Evolutionary conservation across 2,888 invertebrate genomes (phyloP).

Genomic region (Cenopis cana): DNA sequence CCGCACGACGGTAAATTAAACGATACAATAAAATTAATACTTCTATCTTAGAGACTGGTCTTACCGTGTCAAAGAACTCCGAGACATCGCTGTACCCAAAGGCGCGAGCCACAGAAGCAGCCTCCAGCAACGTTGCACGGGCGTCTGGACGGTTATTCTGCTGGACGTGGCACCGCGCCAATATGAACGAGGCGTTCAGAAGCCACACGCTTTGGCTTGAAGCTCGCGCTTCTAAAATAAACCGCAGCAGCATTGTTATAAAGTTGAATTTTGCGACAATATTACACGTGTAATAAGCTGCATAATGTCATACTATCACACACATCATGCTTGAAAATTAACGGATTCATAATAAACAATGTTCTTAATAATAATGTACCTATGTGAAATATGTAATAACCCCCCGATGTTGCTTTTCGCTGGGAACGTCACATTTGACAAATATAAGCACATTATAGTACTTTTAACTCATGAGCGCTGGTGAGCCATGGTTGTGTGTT

Average conservation of each 20-base stretch:
- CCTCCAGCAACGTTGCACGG: conserved; percentile 70
- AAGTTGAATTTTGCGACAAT: not conserved
- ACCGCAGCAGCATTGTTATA: not conserved
- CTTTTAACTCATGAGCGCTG: no score
- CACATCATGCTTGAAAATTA: no score
- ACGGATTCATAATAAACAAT: no score
- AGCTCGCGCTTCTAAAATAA: conserved; percentile 64
- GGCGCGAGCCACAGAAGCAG: conserved; percentile 57
- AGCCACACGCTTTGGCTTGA: conserved; percentile 67
- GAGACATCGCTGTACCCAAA: conserved; percentile 65
- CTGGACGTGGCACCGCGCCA: conserved; percentile 73
- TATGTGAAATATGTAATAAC: no score
- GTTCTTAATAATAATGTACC: no score
- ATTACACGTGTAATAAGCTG: no score
- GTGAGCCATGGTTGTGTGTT: no score
- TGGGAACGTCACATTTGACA: not conserved
- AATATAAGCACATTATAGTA: no score
- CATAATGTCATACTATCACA: no score
- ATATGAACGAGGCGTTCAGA: conserved; percentile 70
- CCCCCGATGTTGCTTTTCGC: no score
- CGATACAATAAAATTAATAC: not conserved
- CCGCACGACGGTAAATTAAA: not conserved
- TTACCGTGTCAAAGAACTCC: conserved; percentile 75
- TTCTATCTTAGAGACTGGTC: not conserved
- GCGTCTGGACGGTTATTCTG: conserved; percentile 77